Evolutionary conservation across 2,113 vertebrate genomes (phyloP).

Genomic region (Arenaria interpres): DNA sequence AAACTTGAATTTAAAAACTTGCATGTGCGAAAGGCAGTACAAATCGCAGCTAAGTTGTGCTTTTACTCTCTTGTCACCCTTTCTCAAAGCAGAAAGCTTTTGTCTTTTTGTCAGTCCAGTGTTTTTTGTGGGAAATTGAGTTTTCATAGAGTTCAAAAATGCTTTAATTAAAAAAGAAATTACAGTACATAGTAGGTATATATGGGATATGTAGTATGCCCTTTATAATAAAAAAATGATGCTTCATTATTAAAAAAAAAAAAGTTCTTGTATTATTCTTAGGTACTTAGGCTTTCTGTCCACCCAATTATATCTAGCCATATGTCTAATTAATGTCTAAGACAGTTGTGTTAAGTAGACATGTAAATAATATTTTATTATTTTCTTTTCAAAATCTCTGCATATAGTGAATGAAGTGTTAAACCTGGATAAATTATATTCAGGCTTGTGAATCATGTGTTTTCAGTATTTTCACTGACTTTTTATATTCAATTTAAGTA

Average conservation of each 20-base stretch:
- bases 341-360: not conserved
- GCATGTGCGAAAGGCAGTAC: not conserved
- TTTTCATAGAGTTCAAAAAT: not conserved
- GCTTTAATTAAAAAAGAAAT: not conserved
- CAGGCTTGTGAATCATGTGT: not conserved
- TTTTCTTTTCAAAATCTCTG: not conserved
- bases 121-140: not conserved
- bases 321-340: not conserved
- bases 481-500: not conserved
- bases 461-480: not conserved
- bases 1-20: not conserved
- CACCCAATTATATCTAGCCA: not conserved
- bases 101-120: not conserved
- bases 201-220: not conserved
- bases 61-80: not conserved
- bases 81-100: not conserved
- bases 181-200: not conserved
- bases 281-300: not conserved
- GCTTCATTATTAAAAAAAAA: not conserved
- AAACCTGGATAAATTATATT: not conserved
- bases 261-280: not conserved
- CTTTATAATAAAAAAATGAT: not conserved
- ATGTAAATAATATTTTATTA: not conserved
- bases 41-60: not conserved
- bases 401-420: not conserved